phyloP scores from a whole-genome alignment of 2,113 vertebrate species.

The Naja naja region DNA sequence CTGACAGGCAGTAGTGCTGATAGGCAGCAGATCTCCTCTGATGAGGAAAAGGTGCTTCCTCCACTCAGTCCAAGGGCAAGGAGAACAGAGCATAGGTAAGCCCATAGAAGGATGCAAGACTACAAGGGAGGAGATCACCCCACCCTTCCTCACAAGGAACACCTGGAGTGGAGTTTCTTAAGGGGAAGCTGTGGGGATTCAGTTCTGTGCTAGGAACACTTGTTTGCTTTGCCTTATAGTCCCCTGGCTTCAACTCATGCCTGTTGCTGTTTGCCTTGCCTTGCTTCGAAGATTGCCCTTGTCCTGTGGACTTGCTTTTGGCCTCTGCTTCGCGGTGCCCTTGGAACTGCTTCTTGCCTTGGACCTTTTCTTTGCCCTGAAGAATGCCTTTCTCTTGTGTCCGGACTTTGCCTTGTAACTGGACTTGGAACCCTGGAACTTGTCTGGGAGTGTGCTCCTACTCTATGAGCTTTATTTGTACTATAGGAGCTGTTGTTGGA shows the following conservation, averaged over 20 bases:
- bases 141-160: too few relatives aligned
- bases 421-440: background rate
- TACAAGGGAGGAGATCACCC: too few relatives aligned
- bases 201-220: too few relatives aligned
- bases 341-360: too few relatives aligned
- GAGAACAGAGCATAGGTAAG: background rate
- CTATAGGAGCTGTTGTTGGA: background rate
- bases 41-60: background rate
- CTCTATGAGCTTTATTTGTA: background rate
- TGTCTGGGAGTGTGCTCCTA: background rate
- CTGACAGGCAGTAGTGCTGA: background rate
- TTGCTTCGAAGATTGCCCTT: background rate
- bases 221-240: too few relatives aligned
- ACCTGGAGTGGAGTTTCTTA: too few relatives aligned
- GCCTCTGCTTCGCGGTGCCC: background rate
- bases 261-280: background rate
- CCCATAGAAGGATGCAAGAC: background rate
- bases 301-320: background rate
- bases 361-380: background rate
- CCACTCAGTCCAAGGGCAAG: background rate
- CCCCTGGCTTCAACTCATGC: too few relatives aligned
- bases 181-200: too few relatives aligned
- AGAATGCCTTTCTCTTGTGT: background rate
- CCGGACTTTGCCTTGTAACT: background rate
- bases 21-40: background rate